Percentiles rank a stretch among this genome's conserved stretches.
These are phyloP conservation scores for Notocelia uddmanniana DNA, from an alignment of 2,888 invertebrate genomes.

Conservation along the genomic window DNA sequence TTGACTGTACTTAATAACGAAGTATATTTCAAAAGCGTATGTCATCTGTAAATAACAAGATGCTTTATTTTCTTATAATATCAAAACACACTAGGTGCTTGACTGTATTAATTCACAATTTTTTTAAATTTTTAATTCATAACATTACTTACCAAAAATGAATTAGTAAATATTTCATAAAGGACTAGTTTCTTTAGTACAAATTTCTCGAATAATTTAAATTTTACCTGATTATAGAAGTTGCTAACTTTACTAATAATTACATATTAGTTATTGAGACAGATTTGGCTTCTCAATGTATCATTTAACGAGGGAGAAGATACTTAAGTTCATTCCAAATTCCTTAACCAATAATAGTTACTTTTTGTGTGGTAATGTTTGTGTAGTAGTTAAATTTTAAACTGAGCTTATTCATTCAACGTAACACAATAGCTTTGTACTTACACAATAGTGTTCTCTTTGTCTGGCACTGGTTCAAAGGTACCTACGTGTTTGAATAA, in stretches of 20 bases:
- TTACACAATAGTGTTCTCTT: background rate
- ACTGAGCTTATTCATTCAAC: no score
- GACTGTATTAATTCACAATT: background rate
- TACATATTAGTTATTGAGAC: background rate
- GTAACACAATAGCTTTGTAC: background rate
- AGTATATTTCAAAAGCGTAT: background rate
- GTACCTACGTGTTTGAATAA: no score
- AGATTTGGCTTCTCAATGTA: background rate
- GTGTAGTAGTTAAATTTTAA: background rate
- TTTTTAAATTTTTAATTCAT: background rate
- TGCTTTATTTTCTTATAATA: background rate
- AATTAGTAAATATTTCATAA: background rate
- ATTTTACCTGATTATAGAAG: background rate
- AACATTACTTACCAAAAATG: background rate
- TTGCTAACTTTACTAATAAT: background rate
- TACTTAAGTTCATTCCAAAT: background rate
- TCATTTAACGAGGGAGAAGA: background rate
- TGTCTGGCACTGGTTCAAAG: no score
- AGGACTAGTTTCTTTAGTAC: background rate
- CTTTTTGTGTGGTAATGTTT: no score
- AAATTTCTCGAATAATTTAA: background rate
- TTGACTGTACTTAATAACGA: background rate
- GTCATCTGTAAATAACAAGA: constrained; percentile 1
- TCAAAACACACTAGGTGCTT: background rate
- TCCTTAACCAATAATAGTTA: no score